These are phyloP conservation scores for Cosmia pyralina DNA, from an alignment of 2,888 invertebrate species.

Conservation along the genomic window DNA sequence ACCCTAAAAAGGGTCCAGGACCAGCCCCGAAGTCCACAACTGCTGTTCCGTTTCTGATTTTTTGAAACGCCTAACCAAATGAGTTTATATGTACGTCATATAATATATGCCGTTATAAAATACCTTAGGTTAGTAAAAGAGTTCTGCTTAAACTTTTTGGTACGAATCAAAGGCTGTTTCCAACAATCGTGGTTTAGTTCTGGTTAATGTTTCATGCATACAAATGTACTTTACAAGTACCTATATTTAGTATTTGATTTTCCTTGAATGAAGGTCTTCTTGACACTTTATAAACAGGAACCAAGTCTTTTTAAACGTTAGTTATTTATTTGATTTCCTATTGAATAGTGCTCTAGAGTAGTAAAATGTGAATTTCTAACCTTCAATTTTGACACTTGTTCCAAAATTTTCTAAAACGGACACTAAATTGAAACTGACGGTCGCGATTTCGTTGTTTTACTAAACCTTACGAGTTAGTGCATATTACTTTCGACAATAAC, in stretches of 20 bases:
- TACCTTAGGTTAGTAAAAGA: not conserved
- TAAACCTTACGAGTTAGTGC: not conserved
- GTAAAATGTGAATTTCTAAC: no score
- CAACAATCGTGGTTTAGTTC: slow-evolving; percentile 13
- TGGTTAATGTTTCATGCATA: slow-evolving; percentile 20
- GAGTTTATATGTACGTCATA: no score
- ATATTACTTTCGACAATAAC: not conserved
- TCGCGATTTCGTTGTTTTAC: no score
- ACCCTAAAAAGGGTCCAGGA: no score
- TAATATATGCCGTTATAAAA: no score
- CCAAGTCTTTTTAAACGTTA: slow-evolving; percentile 24
- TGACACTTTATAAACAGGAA: slow-evolving; percentile 46
- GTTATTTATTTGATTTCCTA: slow-evolving; percentile 37
- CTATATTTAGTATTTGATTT: slow-evolving; percentile 17
- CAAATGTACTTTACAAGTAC: slow-evolving; percentile 25
- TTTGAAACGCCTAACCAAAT: not conserved
- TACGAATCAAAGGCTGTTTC: not conserved
- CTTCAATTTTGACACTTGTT: no score
- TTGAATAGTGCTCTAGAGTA: slow-evolving; percentile 10
- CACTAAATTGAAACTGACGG: no score
- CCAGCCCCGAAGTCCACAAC: no score
- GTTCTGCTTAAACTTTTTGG: not conserved
- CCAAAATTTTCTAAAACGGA: no score
- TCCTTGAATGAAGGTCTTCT: slow-evolving; percentile 38
- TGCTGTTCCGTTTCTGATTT: not conserved